Evolutionary conservation across 2,888 invertebrate genomes (phyloP), one percentile per base, ranked within the genome.

Genomic region (Ormyrus thymus): DNA sequence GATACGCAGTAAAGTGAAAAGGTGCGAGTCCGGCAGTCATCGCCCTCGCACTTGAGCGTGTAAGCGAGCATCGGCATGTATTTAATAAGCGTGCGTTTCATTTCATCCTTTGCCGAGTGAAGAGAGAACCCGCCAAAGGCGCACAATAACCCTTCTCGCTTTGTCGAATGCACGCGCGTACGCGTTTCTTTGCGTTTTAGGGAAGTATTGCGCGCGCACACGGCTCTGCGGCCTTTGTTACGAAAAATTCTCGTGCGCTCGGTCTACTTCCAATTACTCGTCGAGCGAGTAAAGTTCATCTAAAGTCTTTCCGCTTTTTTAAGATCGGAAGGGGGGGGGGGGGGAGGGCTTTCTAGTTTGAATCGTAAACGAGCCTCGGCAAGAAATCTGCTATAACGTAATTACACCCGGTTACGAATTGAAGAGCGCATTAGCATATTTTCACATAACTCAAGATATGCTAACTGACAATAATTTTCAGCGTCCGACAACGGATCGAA

Each of bases 61-160:
- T 9, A 48, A 13, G 62, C 15, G 55, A 61, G 43, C 71, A 71
- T 55, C 46, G 53, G 48, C 6, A 62, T 72, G 51, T 72, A 46
- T 45, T 46, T 72, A 62, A 62, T 62, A 15, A 29, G 29, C 46
- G 55, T 64, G 45, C 46, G 55, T 53, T 53, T 43, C 62, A 64
- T 64, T 64, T 53, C 15, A 62, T 72, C 46, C 15, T 53, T 64
- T 13, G 46, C 5, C 1, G 9, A 53, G 71, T 71, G 55, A 62
- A 58, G 48, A 13, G 58, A 68, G 43, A 6, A 29, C 43, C 3
- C 29, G 29, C 29, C 4, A 59, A 8, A 51, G 46, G 55, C 45
- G 55, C 45, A 56, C 45, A 56, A 55, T 68, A 53, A 45, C 71
- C 71, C 53, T 53, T 51, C 4, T 48, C 43, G 9, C 61, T 51